A percentile compares a stretch with the other conserved stretches of the same genome.
These are phyloP conservation scores for Bubo scandiacus DNA, from an alignment of 2,113 vertebrate genomes.

Conservation along the genomic window DNA sequence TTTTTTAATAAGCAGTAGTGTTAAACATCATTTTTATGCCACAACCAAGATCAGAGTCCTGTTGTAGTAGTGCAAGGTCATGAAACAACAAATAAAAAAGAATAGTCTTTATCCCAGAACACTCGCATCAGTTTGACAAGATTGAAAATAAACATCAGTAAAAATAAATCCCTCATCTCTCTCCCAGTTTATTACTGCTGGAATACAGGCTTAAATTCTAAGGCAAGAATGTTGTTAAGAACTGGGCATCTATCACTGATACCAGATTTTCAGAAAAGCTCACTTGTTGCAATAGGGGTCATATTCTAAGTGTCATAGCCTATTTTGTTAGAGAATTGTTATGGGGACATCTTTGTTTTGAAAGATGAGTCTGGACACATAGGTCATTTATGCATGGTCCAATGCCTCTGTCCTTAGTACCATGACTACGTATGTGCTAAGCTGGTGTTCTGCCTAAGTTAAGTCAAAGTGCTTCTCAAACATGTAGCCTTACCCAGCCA, in stretches of 20 bases:
- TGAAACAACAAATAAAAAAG: not conserved
- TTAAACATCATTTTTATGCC: not conserved
- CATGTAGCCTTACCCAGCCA: rapidly evolving
- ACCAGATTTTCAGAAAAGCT: not conserved
- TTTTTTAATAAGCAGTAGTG: not conserved
- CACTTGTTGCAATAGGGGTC: not conserved
- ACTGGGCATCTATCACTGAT: not conserved
- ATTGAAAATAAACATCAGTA: not conserved
- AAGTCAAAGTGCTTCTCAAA: not conserved
- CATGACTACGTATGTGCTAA: not conserved
- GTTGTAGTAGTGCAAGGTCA: not conserved
- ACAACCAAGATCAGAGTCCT: not conserved
- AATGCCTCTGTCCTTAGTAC: not conserved
- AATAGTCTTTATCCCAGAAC: not conserved
- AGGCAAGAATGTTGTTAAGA: not conserved
- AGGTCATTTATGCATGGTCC: not conserved
- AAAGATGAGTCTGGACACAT: not conserved
- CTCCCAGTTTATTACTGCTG: not conserved
- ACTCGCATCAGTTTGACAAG: not conserved
- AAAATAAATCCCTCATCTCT: not conserved
- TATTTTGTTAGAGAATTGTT: not conserved
- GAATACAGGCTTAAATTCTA: not conserved
- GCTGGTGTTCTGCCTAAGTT: not conserved
- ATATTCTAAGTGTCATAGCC: not conserved
- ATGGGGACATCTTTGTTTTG: not conserved